Conservation (phyloP, 2,113 vertebrate species). For the Mormoops blainvillei region DNA sequence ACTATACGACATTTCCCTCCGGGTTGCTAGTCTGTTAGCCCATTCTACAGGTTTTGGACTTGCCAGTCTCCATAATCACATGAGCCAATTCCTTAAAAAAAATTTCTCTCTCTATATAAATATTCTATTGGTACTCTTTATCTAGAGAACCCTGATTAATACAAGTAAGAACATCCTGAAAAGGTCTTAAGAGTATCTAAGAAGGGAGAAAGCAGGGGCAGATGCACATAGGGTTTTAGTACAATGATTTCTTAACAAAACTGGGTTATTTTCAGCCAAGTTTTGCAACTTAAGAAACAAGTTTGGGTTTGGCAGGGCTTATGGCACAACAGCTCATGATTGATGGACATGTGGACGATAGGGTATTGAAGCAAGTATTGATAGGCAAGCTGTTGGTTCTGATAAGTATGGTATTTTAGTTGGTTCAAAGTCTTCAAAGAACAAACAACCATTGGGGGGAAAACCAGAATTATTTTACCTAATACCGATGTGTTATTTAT, state of each 20-base stretch:
- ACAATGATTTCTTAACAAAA: not conserved
- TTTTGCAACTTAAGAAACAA: not conserved
- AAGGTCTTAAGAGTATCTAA: not conserved
- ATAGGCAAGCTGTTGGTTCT: not conserved
- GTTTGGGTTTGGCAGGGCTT: not conserved
- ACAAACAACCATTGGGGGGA: not conserved
- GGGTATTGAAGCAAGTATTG: not conserved
- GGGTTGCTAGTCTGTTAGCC: not conserved
- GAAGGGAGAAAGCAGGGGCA: not conserved
- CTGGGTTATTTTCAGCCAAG: not conserved
- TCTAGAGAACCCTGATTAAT: not conserved
- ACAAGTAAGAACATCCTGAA: not conserved
- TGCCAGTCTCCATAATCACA: not conserved
- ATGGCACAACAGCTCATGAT: not conserved
- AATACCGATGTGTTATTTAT: too few species aligned
- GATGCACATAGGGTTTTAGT: not conserved
- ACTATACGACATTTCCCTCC: accelerated
- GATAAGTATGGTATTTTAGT: not conserved
- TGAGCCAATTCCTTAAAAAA: not conserved
- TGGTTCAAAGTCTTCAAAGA: not conserved
- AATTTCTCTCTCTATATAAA: not conserved
- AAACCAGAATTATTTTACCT: not conserved
- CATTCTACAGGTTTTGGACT: not conserved
- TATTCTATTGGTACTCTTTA: not conserved
- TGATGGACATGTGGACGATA: not conserved